A percentile compares a stretch with the other conserved stretches of the same genome.
Conservation (phyloP, 1,140 invertebrate genomes). For the Idris sp. region DNA sequence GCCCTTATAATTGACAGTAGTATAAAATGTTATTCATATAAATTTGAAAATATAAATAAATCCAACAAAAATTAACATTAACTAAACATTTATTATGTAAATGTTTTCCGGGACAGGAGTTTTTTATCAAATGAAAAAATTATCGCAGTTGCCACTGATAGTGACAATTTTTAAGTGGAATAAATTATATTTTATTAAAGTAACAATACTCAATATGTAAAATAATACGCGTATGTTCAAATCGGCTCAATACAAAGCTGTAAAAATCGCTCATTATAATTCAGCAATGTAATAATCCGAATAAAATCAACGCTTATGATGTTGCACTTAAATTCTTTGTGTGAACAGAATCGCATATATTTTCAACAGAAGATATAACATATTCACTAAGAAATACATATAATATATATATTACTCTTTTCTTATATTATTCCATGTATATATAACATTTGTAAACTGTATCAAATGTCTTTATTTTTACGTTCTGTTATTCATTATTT, state of each 20-base stretch:
- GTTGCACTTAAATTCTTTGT: constrained; percentile 37
- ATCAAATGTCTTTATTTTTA: constrained; percentile 36
- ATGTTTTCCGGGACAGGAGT: no score
- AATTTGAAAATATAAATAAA: no score
- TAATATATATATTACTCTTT: constrained; percentile 15
- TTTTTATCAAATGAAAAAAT: no score
- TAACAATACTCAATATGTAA: constrained; percentile 77
- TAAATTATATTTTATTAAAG: constrained; percentile 87
- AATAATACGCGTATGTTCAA: constrained; percentile 66
- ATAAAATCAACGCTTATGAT: constrained; percentile 53
- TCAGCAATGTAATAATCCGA: constrained; percentile 60
- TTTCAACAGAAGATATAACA: constrained; percentile 37
- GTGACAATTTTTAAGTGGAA: constrained; percentile 65
- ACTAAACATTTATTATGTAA: no score
- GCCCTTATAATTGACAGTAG: no score
- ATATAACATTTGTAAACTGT: constrained; percentile 39
- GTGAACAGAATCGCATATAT: constrained; percentile 49
- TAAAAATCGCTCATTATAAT: constrained; percentile 18
- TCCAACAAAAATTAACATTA: no score
- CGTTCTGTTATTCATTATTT: constrained; percentile 24
- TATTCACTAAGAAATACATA: constrained; percentile 43
- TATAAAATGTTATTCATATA: no score
- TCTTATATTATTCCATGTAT: constrained; percentile 13
- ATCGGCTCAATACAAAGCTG: constrained; percentile 66
- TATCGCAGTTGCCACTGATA: no score